Base-by-base conservation (phyloP, 2,113 vertebrate species). In the Mormyrus lacerda region DNA sequence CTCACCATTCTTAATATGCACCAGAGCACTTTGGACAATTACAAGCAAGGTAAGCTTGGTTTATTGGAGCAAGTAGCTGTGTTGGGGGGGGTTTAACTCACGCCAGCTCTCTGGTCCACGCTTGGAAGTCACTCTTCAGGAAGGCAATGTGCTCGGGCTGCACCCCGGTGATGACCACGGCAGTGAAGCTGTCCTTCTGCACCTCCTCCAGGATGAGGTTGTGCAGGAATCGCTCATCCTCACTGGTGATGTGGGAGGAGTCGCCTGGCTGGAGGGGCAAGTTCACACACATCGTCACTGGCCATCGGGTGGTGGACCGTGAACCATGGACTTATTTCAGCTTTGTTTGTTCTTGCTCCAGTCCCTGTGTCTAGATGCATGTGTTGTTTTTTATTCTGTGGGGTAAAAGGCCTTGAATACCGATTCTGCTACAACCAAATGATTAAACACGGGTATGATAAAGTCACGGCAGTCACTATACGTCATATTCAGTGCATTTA, bases 31-130 rank as follows among this genome's bases (percentile, higher is more conserved):
- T 21, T 55, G 53, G 53, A 55, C 4, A 55, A 7, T 21, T 55
- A 21, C 53, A 55, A 21, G 21, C 1, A 7, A 21, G 19, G 19
- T 55, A 55, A 55, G 53, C 53, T 21, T 55, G 53, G 53, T 21
- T 55, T 55, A 55, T 21, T 6, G 53, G 19, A 6, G 53, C 53
- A 21, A 19, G 51, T 1, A 6, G 51, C 50, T 15, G 6, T 55
- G 21, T n/a, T 58, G 6, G 4, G 58, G 55, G 53, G 55, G 55
- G 17, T 0, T 3, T 39, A 10, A 96, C 98, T 97, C 93, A 99
- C 98, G 97, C 95, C 89, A 99, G 95, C 89, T 97, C 95, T 91
- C 95, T 96, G 90, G 96, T 97, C 97, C 96, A 98, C 87, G 94
- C 92, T 51, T 92, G 61, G 76, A 96, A 97, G 89, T 95, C 90